phyloP scores from a whole-genome alignment of 2,113 vertebrate species.

The Scophthalmus maximus region DNA sequence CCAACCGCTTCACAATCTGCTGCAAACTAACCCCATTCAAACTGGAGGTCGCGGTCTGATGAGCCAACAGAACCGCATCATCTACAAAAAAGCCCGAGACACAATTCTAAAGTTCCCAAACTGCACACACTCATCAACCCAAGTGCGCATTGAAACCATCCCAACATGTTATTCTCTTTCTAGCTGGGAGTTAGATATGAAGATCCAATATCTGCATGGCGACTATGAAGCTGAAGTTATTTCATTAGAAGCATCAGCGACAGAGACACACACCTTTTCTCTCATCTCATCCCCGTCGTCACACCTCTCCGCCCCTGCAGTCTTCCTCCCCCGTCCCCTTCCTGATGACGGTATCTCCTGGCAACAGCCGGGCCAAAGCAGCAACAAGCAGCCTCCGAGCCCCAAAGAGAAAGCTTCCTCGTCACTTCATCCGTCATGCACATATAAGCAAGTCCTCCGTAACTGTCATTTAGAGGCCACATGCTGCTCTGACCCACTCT shows the following conservation, averaged over 20 bases:
- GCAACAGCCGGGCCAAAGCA: slow-evolving; percentile 69
- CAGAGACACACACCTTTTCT: slow-evolving; percentile 8
- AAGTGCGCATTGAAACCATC: too few species aligned
- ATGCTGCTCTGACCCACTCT: slow-evolving; percentile 33
- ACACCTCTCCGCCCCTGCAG: slow-evolving; percentile 37
- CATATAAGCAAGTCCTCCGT: slow-evolving; percentile 9
- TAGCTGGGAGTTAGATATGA: background rate
- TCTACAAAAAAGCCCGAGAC: too few species aligned
- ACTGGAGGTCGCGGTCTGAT: too few species aligned
- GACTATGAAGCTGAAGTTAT: background rate
- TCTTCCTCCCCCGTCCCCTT: slow-evolving; percentile 4
- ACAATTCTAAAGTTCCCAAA: too few species aligned
- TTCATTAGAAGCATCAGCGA: background rate
- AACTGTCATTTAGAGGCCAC: slow-evolving; percentile 29
- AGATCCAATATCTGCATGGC: background rate
- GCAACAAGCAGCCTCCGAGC: slow-evolving; percentile 57
- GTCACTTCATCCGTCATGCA: slow-evolving; percentile 3
- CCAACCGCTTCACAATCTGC: too few species aligned
- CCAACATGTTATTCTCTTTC: background rate
- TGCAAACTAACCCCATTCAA: too few species aligned
- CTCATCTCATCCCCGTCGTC: slow-evolving; percentile 58
- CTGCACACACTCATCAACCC: too few species aligned
- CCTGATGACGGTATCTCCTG: slow-evolving; percentile 66
- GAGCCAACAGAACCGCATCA: too few species aligned
- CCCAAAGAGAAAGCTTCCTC: slow-evolving; percentile 37